Base-by-base conservation (phyloP, 2,113 vertebrate genomes). In the Cyanocitta stelleri region DNA sequence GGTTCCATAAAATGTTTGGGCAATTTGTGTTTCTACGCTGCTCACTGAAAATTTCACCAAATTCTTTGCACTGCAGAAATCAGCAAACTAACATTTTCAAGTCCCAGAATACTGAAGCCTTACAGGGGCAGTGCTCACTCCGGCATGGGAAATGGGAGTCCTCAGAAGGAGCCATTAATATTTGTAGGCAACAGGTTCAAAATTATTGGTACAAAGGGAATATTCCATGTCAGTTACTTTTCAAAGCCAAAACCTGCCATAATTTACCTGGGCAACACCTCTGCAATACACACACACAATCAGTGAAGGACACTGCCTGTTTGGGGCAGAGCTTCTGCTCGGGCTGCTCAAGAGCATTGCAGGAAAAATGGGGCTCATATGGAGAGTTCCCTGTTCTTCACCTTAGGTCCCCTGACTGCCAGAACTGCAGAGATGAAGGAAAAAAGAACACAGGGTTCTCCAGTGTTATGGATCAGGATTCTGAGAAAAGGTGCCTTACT, bases 261-360 rank as follows among this genome's bases (percentile, higher is more conserved):
- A 54, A 71, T 19, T 72, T 59, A 72, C 11, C 16, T 37, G 37
- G 39, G 46, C 32, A 48, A 10, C 26, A 37, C 16, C 33, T 16
- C 20, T 26, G 26, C 11, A n/a, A 30, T 9, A 27, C 5, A 11
- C 0, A 11, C 0, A 4, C 15, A 26, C 23, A 6, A 10, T 10
- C 11, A 32, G 12, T 7, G 26, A 26, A 7, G 27, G 67, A 33
- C 21, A 39, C 16, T 41, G 27, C 4, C 35, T 55, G 13, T 35
- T 49, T 13, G 9, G 19, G n/a, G 64, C 24, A 78, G n/a, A 81
- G 39, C 14, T 64, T 27, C 80, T 83, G 30, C 63, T 76, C 56
- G 61, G 49, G 21, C 24, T 68, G 30, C 49, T 84, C 54, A 62
- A 41, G 41, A 32, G 10, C 16, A 5, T 1, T 18, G n/a, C 11